Conservation (phyloP, 2,888 invertebrate genomes). For the Parelbella ahira region DNA sequence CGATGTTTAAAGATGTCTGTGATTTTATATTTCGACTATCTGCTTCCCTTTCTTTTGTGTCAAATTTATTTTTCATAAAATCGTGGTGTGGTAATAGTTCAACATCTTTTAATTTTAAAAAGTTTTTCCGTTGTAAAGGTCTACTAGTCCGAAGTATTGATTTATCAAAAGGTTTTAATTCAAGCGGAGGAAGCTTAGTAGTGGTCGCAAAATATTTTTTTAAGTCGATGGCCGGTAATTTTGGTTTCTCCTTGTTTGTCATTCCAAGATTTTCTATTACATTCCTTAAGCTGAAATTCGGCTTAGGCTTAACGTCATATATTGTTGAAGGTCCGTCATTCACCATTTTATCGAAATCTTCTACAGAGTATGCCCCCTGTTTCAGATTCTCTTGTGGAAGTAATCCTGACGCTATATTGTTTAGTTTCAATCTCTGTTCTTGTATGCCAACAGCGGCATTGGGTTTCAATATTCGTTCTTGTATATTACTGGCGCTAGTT, state of each 20-base stretch:
- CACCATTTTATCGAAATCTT: background rate
- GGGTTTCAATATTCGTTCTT: conserved; percentile 37
- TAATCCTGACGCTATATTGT: conserved; percentile 24
- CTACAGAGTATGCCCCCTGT: background rate
- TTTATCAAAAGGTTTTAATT: conserved; percentile 3
- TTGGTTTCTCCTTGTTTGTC: conserved; percentile 10
- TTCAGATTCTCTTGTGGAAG: conserved; percentile 1
- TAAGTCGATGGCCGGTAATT: conserved; percentile 8
- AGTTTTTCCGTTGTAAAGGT: conserved; percentile 38
- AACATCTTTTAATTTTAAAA: conserved; percentile 51
- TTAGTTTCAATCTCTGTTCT: conserved; percentile 31
- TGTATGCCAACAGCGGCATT: conserved; percentile 9
- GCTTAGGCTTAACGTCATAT: conserved; percentile 2
- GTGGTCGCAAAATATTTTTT: conserved; percentile 13
- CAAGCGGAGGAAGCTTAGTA: conserved; percentile 7
- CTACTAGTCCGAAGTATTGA: conserved; percentile 9
- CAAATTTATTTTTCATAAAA: conserved; percentile 10
- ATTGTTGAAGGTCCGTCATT: no score
- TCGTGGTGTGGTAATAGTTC: conserved; percentile 35
- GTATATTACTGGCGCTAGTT: conserved; percentile 48
- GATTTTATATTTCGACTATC: conserved; percentile 10
- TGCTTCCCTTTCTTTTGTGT: conserved; percentile 3
- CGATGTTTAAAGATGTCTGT: background rate
- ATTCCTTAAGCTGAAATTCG: conserved; percentile 14
- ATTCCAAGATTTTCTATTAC: conserved; percentile 15